These are phyloP conservation scores for Lichenostomus cassidix DNA, from an alignment of 2,113 vertebrate species.

Conservation along the genomic window DNA sequence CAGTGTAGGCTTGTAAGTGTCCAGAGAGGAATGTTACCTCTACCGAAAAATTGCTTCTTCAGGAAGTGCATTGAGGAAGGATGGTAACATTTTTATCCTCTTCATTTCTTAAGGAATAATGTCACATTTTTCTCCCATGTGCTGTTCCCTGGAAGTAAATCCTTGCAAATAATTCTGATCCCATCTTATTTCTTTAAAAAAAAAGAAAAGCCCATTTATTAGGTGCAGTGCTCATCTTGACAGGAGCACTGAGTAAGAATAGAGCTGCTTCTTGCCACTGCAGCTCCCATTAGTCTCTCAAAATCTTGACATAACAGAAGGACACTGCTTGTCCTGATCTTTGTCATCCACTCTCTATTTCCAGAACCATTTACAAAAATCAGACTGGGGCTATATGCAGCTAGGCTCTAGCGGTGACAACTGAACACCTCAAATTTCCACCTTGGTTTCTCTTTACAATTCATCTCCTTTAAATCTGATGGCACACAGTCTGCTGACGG, in stretches of 20 bases:
- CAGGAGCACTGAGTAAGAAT: neutral
- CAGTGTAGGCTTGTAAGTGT: neutral
- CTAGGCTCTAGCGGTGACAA: neutral
- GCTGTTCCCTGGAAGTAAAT: neutral
- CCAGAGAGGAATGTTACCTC: neutral
- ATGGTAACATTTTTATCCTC: neutral
- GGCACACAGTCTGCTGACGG: neutral
- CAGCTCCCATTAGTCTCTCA: neutral
- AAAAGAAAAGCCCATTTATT: neutral
- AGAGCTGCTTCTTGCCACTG: neutral
- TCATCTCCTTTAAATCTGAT: neutral
- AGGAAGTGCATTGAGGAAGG: neutral
- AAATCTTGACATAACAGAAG: neutral
- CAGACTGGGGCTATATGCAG: neutral
- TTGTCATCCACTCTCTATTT: neutral
- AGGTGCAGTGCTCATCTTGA: neutral
- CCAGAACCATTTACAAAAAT: neutral
- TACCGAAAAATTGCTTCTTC: neutral
- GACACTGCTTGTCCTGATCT: neutral
- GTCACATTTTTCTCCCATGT: neutral
- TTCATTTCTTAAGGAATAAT: neutral
- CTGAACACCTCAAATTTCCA: neutral
- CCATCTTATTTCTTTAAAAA: neutral
- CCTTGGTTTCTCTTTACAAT: neutral
- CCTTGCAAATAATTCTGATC: neutral